Evolutionary conservation across 1,140 invertebrate species (phyloP).

Genomic region (Chelonus insularis): DNA sequence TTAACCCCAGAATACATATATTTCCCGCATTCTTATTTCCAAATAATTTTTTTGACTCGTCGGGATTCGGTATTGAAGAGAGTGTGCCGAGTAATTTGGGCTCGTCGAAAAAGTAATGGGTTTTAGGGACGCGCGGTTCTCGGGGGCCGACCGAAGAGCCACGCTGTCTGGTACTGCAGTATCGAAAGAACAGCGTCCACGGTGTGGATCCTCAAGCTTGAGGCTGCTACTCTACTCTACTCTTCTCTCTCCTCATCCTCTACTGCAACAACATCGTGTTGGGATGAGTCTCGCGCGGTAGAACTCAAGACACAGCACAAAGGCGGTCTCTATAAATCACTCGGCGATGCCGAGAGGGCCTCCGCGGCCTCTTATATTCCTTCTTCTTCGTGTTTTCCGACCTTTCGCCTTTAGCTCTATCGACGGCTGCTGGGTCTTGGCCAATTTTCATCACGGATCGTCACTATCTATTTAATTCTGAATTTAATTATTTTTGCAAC

Average conservation of each 20-base stretch:
- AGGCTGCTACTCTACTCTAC: conserved; percentile 5
- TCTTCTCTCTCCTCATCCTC: conserved; percentile 17
- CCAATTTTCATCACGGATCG: conserved; percentile 8
- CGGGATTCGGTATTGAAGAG: conserved; percentile 20
- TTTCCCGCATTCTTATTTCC: neutral
- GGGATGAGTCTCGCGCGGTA: conserved; percentile 23
- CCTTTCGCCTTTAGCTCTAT: conserved; percentile 21
- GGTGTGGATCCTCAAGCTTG: neutral
- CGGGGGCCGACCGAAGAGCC: conserved; percentile 30
- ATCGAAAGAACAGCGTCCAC: neutral
- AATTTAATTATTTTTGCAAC: conserved; percentile 16
- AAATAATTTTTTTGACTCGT: neutral
- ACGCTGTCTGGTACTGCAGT: conserved; percentile 38
- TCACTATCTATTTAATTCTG: neutral
- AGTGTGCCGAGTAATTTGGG: conserved; percentile 35
- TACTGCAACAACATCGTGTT: conserved; percentile 13
- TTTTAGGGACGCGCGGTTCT: conserved; percentile 27
- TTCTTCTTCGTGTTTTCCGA: neutral
- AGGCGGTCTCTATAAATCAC: conserved; percentile 43
- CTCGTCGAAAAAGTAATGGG: conserved; percentile 40
- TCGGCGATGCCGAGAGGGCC: conserved; percentile 20
- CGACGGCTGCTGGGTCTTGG: conserved; percentile 12
- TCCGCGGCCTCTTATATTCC: conserved; percentile 11
- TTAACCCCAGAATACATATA: too few relatives aligned
- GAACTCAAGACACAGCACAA: conserved; percentile 35